Evolutionary conservation across 2,888 invertebrate genomes (phyloP).

Genomic region (Odontocerum albicorne): DNA sequence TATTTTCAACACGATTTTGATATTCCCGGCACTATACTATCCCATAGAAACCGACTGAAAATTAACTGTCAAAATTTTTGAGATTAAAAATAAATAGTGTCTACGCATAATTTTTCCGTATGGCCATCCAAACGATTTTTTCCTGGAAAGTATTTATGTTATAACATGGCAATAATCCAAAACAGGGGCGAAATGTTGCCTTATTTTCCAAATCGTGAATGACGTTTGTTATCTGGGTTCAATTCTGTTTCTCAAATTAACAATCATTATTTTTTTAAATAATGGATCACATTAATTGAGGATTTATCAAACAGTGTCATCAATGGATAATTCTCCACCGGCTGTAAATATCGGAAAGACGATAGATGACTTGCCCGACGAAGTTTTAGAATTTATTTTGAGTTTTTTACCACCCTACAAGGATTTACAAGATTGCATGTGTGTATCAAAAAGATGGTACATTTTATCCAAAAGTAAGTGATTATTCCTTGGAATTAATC

Average conservation of each 20-base stretch:
- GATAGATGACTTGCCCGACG: constrained; percentile 82
- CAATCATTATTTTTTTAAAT: constrained; percentile 1
- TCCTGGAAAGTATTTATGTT: too few species aligned
- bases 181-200: too few species aligned
- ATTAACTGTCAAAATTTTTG: too few species aligned
- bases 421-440: constrained; percentile 83
- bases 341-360: constrained; percentile 11
- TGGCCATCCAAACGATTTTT: too few species aligned
- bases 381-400: constrained; percentile 90
- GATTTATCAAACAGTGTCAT: constrained; percentile 3
- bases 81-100: too few species aligned
- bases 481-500: too few species aligned
- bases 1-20: constrained; percentile 19
- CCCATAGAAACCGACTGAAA: not conserved
- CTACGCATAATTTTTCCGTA: too few species aligned
- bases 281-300: constrained; percentile 3
- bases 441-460: constrained; percentile 87
- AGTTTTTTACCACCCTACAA: constrained; percentile 87
- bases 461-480: constrained; percentile 78
- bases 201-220: constrained; percentile 7
- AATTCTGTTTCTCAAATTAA: constrained; percentile 1
- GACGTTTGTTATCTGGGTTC: constrained; percentile 15
- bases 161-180: too few species aligned
- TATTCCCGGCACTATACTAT: constrained; percentile 26
- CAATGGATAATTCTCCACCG: not conserved